Base-by-base conservation (phyloP, 2,888 invertebrate genomes). In the Ectobius pallidus region DNA sequence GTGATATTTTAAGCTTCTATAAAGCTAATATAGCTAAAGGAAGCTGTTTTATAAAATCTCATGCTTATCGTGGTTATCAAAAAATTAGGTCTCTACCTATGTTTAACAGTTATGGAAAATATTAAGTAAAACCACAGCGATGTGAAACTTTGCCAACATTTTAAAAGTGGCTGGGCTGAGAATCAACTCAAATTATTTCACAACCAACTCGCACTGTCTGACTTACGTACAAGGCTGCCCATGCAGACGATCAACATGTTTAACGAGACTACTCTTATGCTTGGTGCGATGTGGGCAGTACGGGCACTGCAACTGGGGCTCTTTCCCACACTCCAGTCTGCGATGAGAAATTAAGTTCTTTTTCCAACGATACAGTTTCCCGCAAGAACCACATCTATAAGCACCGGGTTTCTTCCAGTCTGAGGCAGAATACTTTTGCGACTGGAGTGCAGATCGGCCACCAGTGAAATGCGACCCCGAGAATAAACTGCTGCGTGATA, bases 351-450 rank as follows among this genome's bases (percentile, higher is more conserved):
- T 42, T 32, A 74, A 65, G 34, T 80, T 80, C 70, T 79, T 78
- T 52, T 76, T 77, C 70, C 77, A 75, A 11, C 76, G 76, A 63
- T 78, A 79, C 16, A 74, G 75, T 32, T 77, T 77, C n/a, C 77
- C 77, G 71, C 80, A 79, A 58, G 75, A 75, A 11, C 77, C 77
- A 55, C 79, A 80, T 2, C 52, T 27, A 32, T 72, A 77, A 22
- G 69, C 32, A 18, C 71, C 71, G n/a, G 71, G 71, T 25, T 32
- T 20, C 63, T 71, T 71, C 71, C 71, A 71, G 32, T 71, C 63
- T 30, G 71, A 71, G 7, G 62, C 27, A 81, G 79, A 42, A 65
- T 65, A 65, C 27, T 65, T 65, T 46, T 74, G 80, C 80, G 49
- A 82, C 77, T 34, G 81, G 77, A 0, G 80, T 79, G 46, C 9